Percentiles rank a stretch among this genome's conserved stretches.
Evolutionary conservation across 2,888 invertebrate genomes (phyloP).

Genomic region (Andrena bucephala): DNA sequence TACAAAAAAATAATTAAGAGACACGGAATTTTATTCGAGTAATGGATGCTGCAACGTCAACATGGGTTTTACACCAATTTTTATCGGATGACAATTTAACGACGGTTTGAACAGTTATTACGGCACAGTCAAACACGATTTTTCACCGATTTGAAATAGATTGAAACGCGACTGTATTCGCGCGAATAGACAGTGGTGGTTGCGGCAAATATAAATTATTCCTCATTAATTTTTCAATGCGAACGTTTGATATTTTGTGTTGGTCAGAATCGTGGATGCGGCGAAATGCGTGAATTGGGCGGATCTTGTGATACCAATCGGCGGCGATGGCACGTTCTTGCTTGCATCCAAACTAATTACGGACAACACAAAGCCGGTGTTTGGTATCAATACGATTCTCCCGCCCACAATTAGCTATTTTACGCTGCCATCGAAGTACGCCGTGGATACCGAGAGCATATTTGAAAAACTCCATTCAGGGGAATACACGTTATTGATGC

Average conservation of each 20-base stretch:
- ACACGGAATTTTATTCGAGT: neutral
- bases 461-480: slow-evolving; percentile 58
- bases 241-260: neutral
- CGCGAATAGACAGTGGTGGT: too few species aligned
- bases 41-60: neutral
- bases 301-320: slow-evolving; percentile 93
- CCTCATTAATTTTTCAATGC: too few species aligned
- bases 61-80: too few species aligned
- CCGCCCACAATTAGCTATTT: slow-evolving; percentile 7
- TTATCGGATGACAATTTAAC: neutral
- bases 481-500: slow-evolving; percentile 58
- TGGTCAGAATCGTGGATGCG: slow-evolving; percentile 86
- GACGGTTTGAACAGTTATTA: too few species aligned
- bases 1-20: neutral
- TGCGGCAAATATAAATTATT: too few species aligned
- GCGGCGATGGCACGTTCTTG: slow-evolving; percentile 98
- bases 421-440: slow-evolving; percentile 41
- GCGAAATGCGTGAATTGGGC: slow-evolving; percentile 93
- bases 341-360: slow-evolving; percentile 89
- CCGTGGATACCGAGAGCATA: slow-evolving; percentile 47
- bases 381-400: slow-evolving; percentile 58
- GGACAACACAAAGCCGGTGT: slow-evolving; percentile 58
- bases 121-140: too few species aligned
- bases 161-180: too few species aligned
- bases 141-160: too few species aligned